phyloP scores from a whole-genome alignment of 2,113 vertebrate species.

The Pycnonotus jocosus region DNA sequence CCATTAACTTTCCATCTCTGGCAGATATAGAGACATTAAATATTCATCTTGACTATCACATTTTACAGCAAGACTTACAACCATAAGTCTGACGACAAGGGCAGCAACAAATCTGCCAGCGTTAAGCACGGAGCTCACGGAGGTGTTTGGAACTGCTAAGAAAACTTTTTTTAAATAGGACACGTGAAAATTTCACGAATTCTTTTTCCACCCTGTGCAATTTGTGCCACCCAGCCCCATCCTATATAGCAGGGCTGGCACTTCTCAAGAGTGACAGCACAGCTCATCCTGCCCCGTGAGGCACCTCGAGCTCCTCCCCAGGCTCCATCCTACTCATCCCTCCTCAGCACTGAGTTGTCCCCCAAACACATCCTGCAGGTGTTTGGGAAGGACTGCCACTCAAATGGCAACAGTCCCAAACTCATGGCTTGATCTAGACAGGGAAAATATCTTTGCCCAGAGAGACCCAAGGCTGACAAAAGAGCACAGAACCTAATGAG shows the following conservation, averaged over 20 bases:
- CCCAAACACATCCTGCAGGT: neutral
- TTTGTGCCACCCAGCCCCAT: neutral
- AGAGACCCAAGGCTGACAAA: neutral
- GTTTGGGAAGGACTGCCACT: neutral
- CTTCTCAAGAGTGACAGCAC: neutral
- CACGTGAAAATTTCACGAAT: neutral
- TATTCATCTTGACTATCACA: neutral
- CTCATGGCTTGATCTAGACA: neutral
- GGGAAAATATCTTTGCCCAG: neutral
- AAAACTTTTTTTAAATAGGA: neutral
- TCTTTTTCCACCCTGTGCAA: rapidly evolving
- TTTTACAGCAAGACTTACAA: neutral
- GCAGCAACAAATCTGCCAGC: neutral
- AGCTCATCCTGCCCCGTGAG: neutral
- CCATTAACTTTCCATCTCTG: neutral
- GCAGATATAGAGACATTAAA: neutral
- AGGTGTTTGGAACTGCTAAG: neutral
- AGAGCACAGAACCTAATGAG: neutral
- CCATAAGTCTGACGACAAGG: neutral
- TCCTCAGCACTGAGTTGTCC: rapidly evolving
- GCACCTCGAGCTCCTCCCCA: neutral
- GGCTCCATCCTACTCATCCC: neutral
- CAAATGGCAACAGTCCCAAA: neutral
- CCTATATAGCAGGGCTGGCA: neutral
- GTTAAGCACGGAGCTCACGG: neutral